phyloP scores from a whole-genome alignment of 2,113 vertebrate genomes.

The Crocuta crocuta region DNA sequence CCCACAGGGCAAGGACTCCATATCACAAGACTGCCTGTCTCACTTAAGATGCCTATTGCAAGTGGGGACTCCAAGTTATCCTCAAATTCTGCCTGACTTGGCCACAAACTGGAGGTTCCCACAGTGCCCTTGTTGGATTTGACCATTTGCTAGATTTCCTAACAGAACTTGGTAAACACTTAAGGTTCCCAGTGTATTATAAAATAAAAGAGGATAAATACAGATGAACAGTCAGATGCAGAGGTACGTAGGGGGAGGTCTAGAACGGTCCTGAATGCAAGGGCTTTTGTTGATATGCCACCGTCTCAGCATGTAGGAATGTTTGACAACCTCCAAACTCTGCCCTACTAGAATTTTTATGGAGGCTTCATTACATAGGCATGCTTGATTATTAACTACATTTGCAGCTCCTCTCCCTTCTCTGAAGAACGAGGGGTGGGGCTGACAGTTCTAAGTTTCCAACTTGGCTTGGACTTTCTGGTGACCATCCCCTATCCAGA shows the following conservation, averaged over 20 bases:
- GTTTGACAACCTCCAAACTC: background rate
- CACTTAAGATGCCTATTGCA: background rate
- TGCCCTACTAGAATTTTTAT: background rate
- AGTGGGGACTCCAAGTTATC: background rate
- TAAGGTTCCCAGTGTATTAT: background rate
- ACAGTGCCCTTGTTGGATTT: background rate
- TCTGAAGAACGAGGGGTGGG: background rate
- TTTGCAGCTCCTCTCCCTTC: background rate
- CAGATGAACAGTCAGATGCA: background rate
- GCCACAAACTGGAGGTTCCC: background rate
- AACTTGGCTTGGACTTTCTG: background rate
- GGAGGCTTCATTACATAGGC: background rate
- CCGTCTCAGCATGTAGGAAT: background rate
- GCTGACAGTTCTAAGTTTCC: background rate
- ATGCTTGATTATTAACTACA: background rate
- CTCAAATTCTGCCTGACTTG: background rate
- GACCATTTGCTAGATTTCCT: background rate
- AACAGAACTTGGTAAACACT: background rate
- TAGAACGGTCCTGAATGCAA: background rate
- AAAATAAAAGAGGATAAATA: background rate
- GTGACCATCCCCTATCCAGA: background rate
- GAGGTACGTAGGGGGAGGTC: background rate
- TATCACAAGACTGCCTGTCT: background rate
- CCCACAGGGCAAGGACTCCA: background rate
- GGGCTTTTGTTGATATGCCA: background rate